phyloP scores from a whole-genome alignment of 2,797 vertebrate genomes.

The Danio tinwini region DNA sequence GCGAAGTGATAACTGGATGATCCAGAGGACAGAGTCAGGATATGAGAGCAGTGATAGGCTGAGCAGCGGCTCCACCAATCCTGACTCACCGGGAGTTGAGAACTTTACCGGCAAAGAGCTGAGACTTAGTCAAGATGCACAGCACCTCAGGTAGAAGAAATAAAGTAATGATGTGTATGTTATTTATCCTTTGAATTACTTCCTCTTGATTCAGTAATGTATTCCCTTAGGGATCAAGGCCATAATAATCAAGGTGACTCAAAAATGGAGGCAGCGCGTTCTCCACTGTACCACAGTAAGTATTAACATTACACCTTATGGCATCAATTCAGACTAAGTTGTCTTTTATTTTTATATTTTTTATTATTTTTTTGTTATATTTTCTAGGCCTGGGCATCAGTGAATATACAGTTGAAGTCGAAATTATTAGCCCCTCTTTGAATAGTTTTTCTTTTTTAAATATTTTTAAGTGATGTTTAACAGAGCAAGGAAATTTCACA shows the following conservation, averaged over 20 bases:
- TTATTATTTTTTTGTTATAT: no score
- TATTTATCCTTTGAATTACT: not conserved
- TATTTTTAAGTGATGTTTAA: no score
- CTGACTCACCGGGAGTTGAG: conserved; percentile 87
- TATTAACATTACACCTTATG: not conserved
- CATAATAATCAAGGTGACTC: conserved; percentile 71
- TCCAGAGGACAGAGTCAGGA: conserved; percentile 93
- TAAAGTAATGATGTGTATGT: conserved; percentile 51
- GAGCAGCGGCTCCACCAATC: conserved; percentile 90
- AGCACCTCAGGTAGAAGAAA: conserved; percentile 79
- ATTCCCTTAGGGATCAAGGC: conserved; percentile 68
- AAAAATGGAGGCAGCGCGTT: conserved; percentile 66
- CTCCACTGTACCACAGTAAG: conserved; percentile 77
- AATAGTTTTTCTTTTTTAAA: no score
- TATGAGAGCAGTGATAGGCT: conserved; percentile 94
- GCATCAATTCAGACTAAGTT: no score
- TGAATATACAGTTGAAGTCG: no score
- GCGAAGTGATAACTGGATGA: conserved; percentile 86
- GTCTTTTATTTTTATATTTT: no score
- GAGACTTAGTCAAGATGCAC: conserved; percentile 72
- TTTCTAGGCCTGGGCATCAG: no score
- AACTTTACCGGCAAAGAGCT: conserved; percentile 75
- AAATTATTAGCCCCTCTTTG: no score
- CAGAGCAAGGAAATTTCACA: no score
- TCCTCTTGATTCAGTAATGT: conserved; percentile 37